Conservation (phyloP, 92 coral and sea anemone genomes). For the Palythoa caribaeorum region DNA sequence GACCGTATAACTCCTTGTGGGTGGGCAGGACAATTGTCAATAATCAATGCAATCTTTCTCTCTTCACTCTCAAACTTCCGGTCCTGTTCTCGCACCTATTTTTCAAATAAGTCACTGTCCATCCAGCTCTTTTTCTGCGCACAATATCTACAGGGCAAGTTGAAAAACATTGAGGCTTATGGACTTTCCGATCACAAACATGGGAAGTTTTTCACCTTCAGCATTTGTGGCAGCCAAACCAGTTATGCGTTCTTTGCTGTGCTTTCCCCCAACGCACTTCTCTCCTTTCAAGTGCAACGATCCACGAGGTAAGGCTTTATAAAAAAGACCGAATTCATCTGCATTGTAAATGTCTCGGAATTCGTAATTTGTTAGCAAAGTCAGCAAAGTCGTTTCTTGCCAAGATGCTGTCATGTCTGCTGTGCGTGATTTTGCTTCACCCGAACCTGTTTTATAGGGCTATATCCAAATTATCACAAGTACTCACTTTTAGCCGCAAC, state of each 20-base stretch:
- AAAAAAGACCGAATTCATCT: conserved; percentile 70
- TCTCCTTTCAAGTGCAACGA: conserved; percentile 55
- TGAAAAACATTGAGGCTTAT: no score
- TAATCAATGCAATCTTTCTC: conserved; percentile 59
- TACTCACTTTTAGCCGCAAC: conserved; percentile 51
- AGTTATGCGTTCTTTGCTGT: conserved; percentile 63
- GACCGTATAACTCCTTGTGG: conserved; percentile 41
- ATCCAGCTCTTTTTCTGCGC: conserved; percentile 27
- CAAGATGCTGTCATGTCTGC: conserved; percentile 17
- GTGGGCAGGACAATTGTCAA: conserved; percentile 73
- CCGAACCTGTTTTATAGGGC: conserved; percentile 64
- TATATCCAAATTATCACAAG: conserved; percentile 51
- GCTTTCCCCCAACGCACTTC: conserved; percentile 59
- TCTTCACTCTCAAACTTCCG: conserved; percentile 62
- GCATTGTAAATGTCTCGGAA: conserved; percentile 71
- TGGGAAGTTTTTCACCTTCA: conserved; percentile 64
- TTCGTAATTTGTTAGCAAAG: conserved; percentile 63
- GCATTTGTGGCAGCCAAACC: conserved; percentile 76
- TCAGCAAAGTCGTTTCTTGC: conserved; percentile 66
- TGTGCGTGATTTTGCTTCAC: conserved; percentile 58
- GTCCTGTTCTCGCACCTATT: conserved; percentile 72
- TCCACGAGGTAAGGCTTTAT: neutral
- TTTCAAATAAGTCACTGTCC: conserved; percentile 58
- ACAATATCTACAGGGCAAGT: conserved; percentile 68
- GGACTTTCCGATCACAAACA: conserved; percentile 70